Conservation (phyloP, 2,113 vertebrate species). For the Nothobranchius kuhntae region DNA sequence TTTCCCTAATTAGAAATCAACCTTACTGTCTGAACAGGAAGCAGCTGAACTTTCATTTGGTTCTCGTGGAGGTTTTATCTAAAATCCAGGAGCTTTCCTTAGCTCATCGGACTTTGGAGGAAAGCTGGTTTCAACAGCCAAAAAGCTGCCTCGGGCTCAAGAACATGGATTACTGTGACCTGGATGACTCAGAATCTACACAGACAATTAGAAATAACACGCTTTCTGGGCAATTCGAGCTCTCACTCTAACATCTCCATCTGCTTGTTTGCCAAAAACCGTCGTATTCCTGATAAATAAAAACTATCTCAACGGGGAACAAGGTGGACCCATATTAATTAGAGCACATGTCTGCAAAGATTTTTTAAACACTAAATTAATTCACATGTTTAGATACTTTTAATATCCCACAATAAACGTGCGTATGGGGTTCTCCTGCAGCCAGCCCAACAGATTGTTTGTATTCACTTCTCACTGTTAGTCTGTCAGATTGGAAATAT, state of each 20-base stretch:
- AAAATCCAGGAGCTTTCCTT: background rate
- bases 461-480: constrained; percentile 45
- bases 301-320: constrained; percentile 10
- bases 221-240: constrained; percentile 6
- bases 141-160: background rate
- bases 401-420: constrained; percentile 15
- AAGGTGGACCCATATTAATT: constrained; percentile 15
- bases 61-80: background rate
- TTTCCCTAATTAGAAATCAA: background rate
- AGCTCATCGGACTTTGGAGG: background rate
- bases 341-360: constrained; percentile 19
- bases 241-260: constrained; percentile 16
- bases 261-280: constrained; percentile 10
- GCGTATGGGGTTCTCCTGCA: constrained; percentile 28
- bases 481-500: constrained; percentile 52
- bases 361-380: constrained; percentile 7
- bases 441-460: constrained; percentile 22
- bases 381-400: constrained; percentile 24
- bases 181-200: constrained; percentile 1
- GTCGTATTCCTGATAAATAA: constrained; percentile 20
- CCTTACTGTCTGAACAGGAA: background rate
- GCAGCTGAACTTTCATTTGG: background rate
- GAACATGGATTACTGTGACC: constrained; percentile 3
- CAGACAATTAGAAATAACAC: constrained; percentile 14
- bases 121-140: constrained; percentile 1